phyloP scores from a whole-genome alignment of 2,113 vertebrate species.

The Paradoxurus hermaphroditus region DNA sequence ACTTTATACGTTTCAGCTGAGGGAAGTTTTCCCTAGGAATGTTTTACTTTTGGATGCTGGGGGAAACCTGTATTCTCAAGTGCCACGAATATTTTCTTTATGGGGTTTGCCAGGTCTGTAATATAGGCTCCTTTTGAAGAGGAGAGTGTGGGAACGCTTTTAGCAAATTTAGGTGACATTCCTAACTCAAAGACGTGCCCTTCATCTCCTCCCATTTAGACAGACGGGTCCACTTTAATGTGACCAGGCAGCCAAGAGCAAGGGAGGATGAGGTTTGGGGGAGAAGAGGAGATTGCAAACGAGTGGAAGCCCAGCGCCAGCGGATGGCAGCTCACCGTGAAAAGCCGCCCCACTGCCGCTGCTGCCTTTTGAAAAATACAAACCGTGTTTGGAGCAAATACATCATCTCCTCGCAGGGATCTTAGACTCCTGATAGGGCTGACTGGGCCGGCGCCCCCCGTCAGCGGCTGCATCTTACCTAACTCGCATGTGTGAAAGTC shows the following conservation, averaged over 20 bases:
- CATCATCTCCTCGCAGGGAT: background rate
- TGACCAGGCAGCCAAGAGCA: background rate
- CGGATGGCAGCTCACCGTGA: background rate
- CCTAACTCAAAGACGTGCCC: constrained; percentile 33
- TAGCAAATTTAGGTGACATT: background rate
- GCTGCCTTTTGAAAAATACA: constrained; percentile 6
- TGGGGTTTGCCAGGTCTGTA: background rate
- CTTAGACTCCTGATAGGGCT: background rate
- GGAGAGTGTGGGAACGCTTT: background rate
- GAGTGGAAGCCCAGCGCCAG: background rate
- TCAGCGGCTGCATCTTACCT: background rate
- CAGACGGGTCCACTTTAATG: background rate
- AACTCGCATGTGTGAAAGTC: background rate
- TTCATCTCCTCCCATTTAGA: background rate
- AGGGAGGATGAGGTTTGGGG: background rate
- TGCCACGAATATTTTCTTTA: background rate
- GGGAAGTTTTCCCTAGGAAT: background rate
- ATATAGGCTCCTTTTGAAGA: background rate
- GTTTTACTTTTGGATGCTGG: background rate
- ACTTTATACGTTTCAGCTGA: background rate
- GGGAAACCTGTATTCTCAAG: background rate
- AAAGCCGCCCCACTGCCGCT: background rate
- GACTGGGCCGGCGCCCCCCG: background rate
- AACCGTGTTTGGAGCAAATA: constrained; percentile 36
- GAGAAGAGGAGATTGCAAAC: background rate